Conservation (phyloP, 2,888 invertebrate genomes). For the Augochlorella aurata region DNA sequence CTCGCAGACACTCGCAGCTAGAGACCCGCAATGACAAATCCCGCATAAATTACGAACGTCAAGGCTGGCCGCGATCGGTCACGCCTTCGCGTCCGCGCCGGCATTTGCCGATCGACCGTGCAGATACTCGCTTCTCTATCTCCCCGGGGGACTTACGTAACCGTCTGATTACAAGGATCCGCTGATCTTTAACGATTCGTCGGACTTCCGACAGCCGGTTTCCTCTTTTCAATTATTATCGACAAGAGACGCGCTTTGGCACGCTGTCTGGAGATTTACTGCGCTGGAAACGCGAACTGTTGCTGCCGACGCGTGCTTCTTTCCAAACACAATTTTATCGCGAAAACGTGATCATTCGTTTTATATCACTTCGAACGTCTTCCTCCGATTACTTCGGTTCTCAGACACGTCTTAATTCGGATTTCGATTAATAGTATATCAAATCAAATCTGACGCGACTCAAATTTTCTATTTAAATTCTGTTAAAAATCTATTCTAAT, state of each 20-base stretch:
- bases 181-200: background rate
- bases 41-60: slow-evolving; percentile 73
- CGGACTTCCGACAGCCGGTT: background rate
- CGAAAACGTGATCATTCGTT: no score
- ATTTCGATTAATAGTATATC: no score
- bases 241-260: no score
- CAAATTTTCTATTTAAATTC: no score
- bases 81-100: slow-evolving; percentile 53
- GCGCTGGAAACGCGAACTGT: background rate
- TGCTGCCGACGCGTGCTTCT: no score
- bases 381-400: no score
- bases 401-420: no score
- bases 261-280: background rate
- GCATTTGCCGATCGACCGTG: slow-evolving; percentile 44
- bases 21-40: slow-evolving; percentile 71
- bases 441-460: no score
- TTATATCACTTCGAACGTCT: no score
- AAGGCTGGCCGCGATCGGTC: slow-evolving; percentile 67
- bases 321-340: no score
- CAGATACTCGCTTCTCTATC: slow-evolving; percentile 32
- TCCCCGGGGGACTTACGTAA: slow-evolving; percentile 52
- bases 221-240: background rate
- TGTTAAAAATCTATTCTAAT: no score
- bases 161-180: slow-evolving; percentile 8
- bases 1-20: slow-evolving; percentile 19